Percentiles rank a stretch among this genome's conserved stretches.
Conservation (phyloP, 2,113 vertebrate genomes). For the Tursiops truncatus region DNA sequence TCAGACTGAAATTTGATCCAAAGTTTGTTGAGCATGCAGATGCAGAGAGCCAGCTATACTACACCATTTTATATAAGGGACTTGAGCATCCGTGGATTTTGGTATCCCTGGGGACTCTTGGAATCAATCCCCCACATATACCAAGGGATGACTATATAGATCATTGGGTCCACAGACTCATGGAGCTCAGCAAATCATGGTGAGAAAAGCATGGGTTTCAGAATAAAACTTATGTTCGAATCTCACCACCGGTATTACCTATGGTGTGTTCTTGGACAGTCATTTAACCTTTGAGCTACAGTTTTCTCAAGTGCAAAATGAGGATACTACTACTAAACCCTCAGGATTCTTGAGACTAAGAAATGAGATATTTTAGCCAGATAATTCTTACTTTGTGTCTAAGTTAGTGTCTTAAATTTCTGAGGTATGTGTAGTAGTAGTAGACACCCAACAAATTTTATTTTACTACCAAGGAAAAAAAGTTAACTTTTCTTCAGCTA, state of each 20-base stretch:
- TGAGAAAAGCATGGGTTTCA: neutral
- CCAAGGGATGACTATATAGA: neutral
- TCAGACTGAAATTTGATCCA: neutral
- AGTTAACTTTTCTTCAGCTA: neutral
- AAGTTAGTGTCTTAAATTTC: constrained; percentile 18
- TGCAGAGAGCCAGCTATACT: neutral
- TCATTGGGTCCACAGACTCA: neutral
- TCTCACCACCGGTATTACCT: neutral
- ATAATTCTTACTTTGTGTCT: neutral
- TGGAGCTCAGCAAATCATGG: neutral
- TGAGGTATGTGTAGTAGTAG: neutral
- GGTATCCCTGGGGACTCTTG: neutral
- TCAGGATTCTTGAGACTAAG: neutral
- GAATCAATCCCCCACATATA: neutral
- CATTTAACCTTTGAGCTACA: neutral
- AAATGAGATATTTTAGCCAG: neutral
- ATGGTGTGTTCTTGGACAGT: neutral
- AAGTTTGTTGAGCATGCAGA: neutral
- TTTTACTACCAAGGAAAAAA: constrained; percentile 25
- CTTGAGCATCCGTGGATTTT: neutral
- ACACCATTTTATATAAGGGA: neutral
- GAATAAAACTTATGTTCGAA: constrained; percentile 7
- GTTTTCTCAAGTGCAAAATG: neutral
- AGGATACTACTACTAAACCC: neutral
- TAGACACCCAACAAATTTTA: neutral